Evolutionary conservation across 1,140 invertebrate species (phyloP).

Genomic region (Anoplophora glabripennis): DNA sequence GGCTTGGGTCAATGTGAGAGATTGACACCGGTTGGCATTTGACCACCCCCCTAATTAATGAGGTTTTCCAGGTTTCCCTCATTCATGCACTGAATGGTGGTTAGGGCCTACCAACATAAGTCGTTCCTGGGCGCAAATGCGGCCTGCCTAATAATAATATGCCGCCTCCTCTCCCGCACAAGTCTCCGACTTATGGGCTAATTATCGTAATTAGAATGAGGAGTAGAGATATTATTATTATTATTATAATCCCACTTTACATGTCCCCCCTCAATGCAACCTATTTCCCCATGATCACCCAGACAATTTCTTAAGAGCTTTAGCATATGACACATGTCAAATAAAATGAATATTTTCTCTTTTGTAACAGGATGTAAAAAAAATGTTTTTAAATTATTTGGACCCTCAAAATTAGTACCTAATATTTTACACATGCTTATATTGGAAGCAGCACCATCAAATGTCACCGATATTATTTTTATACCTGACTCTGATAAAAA

Average conservation of each 20-base stretch:
- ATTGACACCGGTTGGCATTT: too few species aligned
- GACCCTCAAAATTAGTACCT: conserved; percentile 33
- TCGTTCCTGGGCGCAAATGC: too few species aligned
- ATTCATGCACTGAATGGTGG: too few species aligned
- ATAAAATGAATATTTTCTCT: conserved; percentile 15
- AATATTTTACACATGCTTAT: conserved; percentile 33
- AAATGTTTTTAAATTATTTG: conserved; percentile 27
- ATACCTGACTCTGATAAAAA: conserved; percentile 31
- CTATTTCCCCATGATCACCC: conserved; percentile 1
- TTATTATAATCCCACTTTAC: conserved; percentile 28
- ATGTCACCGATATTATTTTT: conserved; percentile 32
- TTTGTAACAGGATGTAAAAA: conserved; percentile 17
- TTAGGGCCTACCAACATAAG: too few species aligned
- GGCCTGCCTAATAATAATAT: too few species aligned
- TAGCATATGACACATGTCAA: conserved; percentile 23
- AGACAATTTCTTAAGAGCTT: conserved; percentile 26
- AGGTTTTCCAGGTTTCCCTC: too few species aligned
- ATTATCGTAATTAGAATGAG: too few species aligned
- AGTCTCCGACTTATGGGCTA: too few species aligned
- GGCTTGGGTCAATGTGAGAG: too few species aligned
- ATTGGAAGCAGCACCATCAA: conserved; percentile 32
- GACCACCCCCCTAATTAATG: too few species aligned
- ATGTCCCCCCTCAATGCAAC: conserved; percentile 2
- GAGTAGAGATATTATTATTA: too few species aligned
- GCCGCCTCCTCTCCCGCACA: too few species aligned